Percentiles rank a stretch among this genome's conserved stretches.
phyloP scores from a whole-genome alignment of 1,140 invertebrate genomes.

The Temnothorax longispinosus region DNA sequence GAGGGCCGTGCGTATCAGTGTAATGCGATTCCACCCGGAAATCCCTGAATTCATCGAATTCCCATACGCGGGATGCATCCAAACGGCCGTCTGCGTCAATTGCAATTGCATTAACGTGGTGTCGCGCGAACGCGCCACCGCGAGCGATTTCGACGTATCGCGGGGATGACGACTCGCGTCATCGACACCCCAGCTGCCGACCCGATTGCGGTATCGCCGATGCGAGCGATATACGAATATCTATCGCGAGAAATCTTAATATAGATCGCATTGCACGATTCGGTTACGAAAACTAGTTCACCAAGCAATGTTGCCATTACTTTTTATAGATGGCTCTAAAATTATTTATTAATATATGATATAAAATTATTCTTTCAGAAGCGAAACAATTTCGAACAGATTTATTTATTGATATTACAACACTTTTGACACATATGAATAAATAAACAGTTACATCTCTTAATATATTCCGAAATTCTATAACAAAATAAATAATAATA shows the following conservation, averaged over 20 bases:
- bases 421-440: not conserved
- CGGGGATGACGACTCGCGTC: slow-evolving; percentile 49
- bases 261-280: not conserved
- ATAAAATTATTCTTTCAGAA: not conserved
- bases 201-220: slow-evolving; percentile 19
- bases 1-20: slow-evolving; percentile 37
- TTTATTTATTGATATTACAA: not conserved
- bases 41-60: slow-evolving; percentile 51
- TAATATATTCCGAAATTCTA: not conserved
- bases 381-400: not conserved
- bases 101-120: slow-evolving; percentile 61
- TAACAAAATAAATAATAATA: not conserved
- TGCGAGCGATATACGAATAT: not conserved
- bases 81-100: slow-evolving; percentile 28
- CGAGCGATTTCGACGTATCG: not conserved
- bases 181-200: slow-evolving; percentile 37
- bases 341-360: not conserved
- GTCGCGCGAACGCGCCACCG: slow-evolving; percentile 8
- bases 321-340: not conserved
- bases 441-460: not conserved
- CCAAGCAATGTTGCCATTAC: not conserved
- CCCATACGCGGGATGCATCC: not conserved
- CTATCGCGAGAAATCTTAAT: not conserved
- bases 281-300: not conserved
- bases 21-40: slow-evolving; percentile 56